phyloP scores from a whole-genome alignment of 2,113 vertebrate species.

The Caranx melampygus region DNA sequence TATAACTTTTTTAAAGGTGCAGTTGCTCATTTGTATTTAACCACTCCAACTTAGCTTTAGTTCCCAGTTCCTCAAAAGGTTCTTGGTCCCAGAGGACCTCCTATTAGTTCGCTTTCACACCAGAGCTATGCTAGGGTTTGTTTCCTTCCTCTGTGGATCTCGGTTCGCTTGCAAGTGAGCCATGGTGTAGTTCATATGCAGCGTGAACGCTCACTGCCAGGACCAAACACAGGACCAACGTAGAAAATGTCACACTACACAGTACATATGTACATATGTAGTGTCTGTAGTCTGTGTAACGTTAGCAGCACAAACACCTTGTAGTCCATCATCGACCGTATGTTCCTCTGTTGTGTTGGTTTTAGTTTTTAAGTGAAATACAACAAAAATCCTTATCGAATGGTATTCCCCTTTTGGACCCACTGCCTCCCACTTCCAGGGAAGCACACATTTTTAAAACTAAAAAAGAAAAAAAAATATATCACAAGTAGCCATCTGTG shows the following conservation, averaged over 20 bases:
- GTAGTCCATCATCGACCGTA: too few relatives aligned
- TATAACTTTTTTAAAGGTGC: not conserved
- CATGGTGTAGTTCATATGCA: too few relatives aligned
- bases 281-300: too few relatives aligned
- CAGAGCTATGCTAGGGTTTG: too few relatives aligned
- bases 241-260: too few relatives aligned
- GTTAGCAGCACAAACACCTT: too few relatives aligned
- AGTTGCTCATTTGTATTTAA: not conserved
- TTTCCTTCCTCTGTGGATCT: too few relatives aligned
- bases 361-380: not conserved
- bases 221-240: too few relatives aligned
- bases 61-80: not conserved
- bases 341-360: not conserved
- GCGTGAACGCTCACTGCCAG: too few relatives aligned
- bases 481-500: conserved; percentile 38
- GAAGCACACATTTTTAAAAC: conserved; percentile 11
- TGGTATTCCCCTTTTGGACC: conserved; percentile 22
- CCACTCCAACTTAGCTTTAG: not conserved
- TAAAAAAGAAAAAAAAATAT: not conserved
- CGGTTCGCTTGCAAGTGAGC: too few relatives aligned
- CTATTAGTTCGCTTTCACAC: too few relatives aligned
- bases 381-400: conserved; percentile 1
- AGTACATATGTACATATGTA: too few relatives aligned
- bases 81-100: not conserved
- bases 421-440: conserved; percentile 22